These are phyloP conservation scores for Sanderia malayensis DNA, from an alignment of 30 jellyfish, hydroid and myxozoan species.

Conservation along the genomic window DNA sequence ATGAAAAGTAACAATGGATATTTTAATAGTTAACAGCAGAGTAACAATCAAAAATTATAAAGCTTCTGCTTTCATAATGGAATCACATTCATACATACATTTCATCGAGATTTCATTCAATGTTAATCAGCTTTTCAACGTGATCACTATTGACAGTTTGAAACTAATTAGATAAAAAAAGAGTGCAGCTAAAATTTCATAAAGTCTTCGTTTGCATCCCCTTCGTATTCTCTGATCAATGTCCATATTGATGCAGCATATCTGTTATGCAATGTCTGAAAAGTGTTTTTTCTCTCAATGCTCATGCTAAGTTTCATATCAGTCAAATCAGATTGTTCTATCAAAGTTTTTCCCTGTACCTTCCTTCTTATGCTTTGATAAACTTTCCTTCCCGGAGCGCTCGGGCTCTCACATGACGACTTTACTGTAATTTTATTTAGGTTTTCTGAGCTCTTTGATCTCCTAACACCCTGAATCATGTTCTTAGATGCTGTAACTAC, in stretches of 20 bases:
- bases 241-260: constrained; percentile 96
- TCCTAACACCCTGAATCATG: constrained; percentile 29
- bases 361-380: constrained; percentile 49
- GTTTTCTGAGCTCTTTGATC: constrained; percentile 88
- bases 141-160: too few relatives aligned
- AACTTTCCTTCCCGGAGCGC: constrained; percentile 35
- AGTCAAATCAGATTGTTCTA: constrained; percentile 6
- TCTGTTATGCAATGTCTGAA: constrained; percentile 62
- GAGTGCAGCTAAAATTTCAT: constrained; percentile 29
- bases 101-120: too few relatives aligned
- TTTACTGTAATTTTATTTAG: constrained; percentile 39
- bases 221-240: constrained; percentile 46
- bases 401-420: constrained; percentile 43
- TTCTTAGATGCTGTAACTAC: constrained; percentile 47
- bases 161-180: too few relatives aligned
- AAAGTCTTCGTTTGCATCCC: constrained; percentile 35
- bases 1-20: too few relatives aligned
- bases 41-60: too few relatives aligned
- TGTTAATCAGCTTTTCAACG: too few relatives aligned
- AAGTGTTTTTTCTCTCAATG: constrained; percentile 41
- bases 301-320: constrained; percentile 6
- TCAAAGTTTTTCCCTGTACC: constrained; percentile 19
- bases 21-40: too few relatives aligned
- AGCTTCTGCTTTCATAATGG: too few relatives aligned
- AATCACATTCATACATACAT: too few relatives aligned